These are phyloP conservation scores for Drosophila aff. DNA, from an alignment of 1,140 invertebrate species.

Conservation along the genomic window DNA sequence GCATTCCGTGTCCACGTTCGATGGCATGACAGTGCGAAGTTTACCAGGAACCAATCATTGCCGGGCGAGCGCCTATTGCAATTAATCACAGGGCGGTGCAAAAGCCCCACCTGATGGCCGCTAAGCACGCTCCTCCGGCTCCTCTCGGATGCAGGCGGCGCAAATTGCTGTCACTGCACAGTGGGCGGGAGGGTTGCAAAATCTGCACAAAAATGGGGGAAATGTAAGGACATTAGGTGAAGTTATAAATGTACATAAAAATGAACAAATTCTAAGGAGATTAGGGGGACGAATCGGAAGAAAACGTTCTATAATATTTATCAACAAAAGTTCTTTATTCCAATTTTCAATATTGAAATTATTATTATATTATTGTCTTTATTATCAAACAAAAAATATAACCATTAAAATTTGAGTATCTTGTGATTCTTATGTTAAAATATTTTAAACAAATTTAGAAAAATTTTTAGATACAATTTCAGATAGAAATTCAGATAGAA, in stretches of 20 bases:
- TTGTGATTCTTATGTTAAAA: too few species aligned
- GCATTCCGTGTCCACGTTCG: slow-evolving; percentile 20
- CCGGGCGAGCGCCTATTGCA: slow-evolving; percentile 57
- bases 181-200: slow-evolving; percentile 6
- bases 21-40: slow-evolving; percentile 58
- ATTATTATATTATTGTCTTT: too few species aligned
- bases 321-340: too few species aligned
- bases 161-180: slow-evolving; percentile 55
- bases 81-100: slow-evolving; percentile 75
- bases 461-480: too few species aligned
- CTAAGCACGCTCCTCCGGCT: slow-evolving; percentile 53
- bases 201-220: background rate
- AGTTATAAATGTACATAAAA: background rate
- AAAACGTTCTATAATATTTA: too few species aligned
- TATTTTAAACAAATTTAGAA: too few species aligned
- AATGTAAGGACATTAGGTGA: background rate
- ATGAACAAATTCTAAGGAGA: background rate
- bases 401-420: too few species aligned
- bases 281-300: too few species aligned
- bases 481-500: too few species aligned
- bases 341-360: too few species aligned
- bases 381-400: too few species aligned
- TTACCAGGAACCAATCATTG: slow-evolving; percentile 80
- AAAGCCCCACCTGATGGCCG: slow-evolving; percentile 65
- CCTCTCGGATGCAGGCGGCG: slow-evolving; percentile 33